Base-by-base conservation (phyloP, 1,140 invertebrate species). In the Pogonognathellus flavescens region DNA sequence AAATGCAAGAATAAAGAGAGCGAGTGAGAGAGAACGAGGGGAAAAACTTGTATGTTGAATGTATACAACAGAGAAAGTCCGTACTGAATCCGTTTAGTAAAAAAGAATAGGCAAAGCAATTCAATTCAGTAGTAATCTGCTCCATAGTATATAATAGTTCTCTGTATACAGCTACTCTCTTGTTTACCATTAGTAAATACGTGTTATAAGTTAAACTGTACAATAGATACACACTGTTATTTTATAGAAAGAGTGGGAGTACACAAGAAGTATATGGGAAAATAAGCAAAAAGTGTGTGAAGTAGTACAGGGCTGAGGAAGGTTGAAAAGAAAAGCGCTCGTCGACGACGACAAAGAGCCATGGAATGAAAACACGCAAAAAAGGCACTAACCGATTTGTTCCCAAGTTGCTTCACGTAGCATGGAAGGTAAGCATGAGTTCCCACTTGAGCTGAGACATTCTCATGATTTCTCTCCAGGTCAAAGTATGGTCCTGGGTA, bases 401-500 rank as follows among this genome's bases (percentile, higher is more conserved):
- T 88, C 55, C 88, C 88, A 49, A 88, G 52, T 85, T 88, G 88
- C 70, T 87, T 88, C 59, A 88, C 88, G 66, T 84, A 86, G 72
- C 88, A 88, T 16, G 83, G 88, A 49, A 88, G 84, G 84, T 87
- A 88, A 59, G 88, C 88, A 81, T 85, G 83, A 60, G 85, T 86
- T 57, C 88, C 88, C 49, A 87, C 88, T 66, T 87, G 82, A 76
- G 81, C 84, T 55, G 88, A 86, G 13, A 88, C 82, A 84, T 86
- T 87, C 55, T 85, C 85, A 72, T 83, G 80, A 81, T 88, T 88
- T 62, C 86, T 85, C 70, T 87, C 88, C 70, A 83, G 60, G 84
- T 88, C 88, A 81, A 88, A 88, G 59, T 87, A 88, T 18, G 88
- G 88, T 59, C 88, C 88, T 25, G 85, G 84, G 84, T 88, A 88